Evolutionary conservation across 2,888 invertebrate species (phyloP).

Genomic region (Drosophila nr. fundita): DNA sequence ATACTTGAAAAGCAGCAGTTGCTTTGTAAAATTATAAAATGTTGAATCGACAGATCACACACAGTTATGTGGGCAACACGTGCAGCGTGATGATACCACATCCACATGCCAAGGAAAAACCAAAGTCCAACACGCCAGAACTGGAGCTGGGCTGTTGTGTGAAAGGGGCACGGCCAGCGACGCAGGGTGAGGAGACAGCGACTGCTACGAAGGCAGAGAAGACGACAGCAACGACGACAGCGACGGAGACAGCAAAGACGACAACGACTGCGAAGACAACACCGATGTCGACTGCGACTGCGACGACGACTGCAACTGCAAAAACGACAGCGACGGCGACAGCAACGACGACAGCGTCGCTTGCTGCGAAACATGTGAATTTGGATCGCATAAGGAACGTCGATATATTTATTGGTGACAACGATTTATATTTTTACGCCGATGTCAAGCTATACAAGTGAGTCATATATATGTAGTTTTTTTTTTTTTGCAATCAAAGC

Average conservation of each 20-base stretch:
- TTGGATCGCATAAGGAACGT: slow-evolving; percentile 78
- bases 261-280: slow-evolving; percentile 27
- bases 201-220: background rate
- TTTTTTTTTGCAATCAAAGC: slow-evolving; percentile 8
- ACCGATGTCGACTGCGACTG: background rate
- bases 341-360: slow-evolving; percentile 17
- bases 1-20: slow-evolving; percentile 64
- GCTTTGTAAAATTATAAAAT: slow-evolving; percentile 67
- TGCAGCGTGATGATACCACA: slow-evolving; percentile 68
- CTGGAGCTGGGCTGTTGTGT: slow-evolving; percentile 32
- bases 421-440: slow-evolving; percentile 79
- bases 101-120: slow-evolving; percentile 70
- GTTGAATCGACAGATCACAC: slow-evolving; percentile 73
- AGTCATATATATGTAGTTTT: slow-evolving; percentile 37
- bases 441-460: slow-evolving; percentile 78
- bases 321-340: background rate
- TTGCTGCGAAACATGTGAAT: slow-evolving; percentile 59
- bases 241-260: slow-evolving; percentile 5
- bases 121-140: slow-evolving; percentile 47
- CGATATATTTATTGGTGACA: slow-evolving; percentile 82
- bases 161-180: slow-evolving; percentile 41
- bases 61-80: slow-evolving; percentile 70
- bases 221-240: background rate
- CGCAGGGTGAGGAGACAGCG: background rate
- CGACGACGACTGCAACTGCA: background rate